Evolutionary conservation across 2,113 vertebrate genomes (phyloP), one percentile per base, ranked within the genome.

Genomic region (Salvator merianae): DNA sequence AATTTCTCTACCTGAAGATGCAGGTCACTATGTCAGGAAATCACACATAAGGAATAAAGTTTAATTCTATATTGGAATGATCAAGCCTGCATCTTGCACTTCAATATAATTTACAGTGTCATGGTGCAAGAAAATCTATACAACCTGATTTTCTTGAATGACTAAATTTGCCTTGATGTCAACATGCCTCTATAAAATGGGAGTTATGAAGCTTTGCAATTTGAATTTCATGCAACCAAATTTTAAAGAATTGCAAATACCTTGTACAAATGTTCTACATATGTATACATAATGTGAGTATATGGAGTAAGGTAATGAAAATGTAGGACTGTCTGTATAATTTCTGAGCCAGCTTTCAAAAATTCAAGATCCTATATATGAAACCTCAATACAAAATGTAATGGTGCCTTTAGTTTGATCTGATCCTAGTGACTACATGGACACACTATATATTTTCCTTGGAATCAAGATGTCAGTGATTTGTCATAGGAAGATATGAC

Each of bases 151-250:
- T 55, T 62, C 7, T 20, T 38, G 22, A 62, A 38, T 38, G 20
- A 22, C 8, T 40, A 20, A 79, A 65, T 36, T n/a, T 20, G 30
- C 1, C 0, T 30, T n/a, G 73, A 84, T 55, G 22, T 16, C 78
- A 22, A 5, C 70, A 75, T 74, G 34, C 73, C 88, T 59, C 66
- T 0, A 47, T 55, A 32, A 73, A 63, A n/a, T 80, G 26, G 26
- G 66, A 90, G 91, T 53, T 82, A 18, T 66, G 75, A 24, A 84
- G 4, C 62, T 30, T 26, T 76, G 40, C 72, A 69, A 81, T 34
- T 36, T 32, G 66, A n/a, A 1, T 20, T 1, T 32, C 70, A 79
- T 76, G 65, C 30, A 75, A 16, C 24, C 12, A 14, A 75, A 30
- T 30, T 30, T 47, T 43, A 74, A 74, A 40, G 8, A 30, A 30